Conservation (phyloP, 2,888 invertebrate genomes). For the Arenicola marina region DNA sequence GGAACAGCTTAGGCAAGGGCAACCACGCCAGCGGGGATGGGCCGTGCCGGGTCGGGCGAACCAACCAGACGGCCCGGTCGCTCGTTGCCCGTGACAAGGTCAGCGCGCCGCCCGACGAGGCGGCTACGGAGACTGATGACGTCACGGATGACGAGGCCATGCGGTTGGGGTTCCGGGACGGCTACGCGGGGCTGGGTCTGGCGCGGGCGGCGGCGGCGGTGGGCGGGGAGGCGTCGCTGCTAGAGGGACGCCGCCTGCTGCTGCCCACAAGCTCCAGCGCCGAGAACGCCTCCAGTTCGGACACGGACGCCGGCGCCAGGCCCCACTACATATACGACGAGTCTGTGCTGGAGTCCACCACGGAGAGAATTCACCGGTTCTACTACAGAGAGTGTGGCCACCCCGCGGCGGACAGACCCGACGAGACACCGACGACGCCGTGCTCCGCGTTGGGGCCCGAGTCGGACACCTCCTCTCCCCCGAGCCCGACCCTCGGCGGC, state of each 20-base stretch:
- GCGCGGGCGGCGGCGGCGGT: neutral
- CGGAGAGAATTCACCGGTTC: conserved; percentile 46
- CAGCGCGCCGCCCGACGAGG: conserved; percentile 41
- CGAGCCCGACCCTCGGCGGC: neutral
- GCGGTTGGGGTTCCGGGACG: conserved; percentile 12
- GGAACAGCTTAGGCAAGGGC: neutral
- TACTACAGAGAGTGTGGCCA: conserved; percentile 15
- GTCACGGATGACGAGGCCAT: conserved; percentile 27
- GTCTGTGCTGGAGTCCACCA: conserved; percentile 50
- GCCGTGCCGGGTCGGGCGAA: too few species aligned
- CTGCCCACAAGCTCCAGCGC: neutral
- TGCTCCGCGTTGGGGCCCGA: conserved; percentile 1
- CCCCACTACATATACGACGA: conserved; percentile 57
- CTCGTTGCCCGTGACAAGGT: conserved; percentile 26
- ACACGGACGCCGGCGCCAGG: conserved; percentile 29
- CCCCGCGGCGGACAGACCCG: neutral
- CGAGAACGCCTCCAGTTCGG: conserved; percentile 3
- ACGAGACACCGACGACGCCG: neutral
- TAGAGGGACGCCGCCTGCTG: neutral
- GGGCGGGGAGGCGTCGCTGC: neutral
- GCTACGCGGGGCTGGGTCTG: conserved; percentile 13
- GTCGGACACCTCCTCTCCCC: conserved; percentile 2
- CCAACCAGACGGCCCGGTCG: neutral
- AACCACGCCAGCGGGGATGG: conserved; percentile 16
- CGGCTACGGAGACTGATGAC: conserved; percentile 33